phyloP scores from a whole-genome alignment of 53 echinoderm and acorn worm genomes.

The Apostichopus leukothele region DNA sequence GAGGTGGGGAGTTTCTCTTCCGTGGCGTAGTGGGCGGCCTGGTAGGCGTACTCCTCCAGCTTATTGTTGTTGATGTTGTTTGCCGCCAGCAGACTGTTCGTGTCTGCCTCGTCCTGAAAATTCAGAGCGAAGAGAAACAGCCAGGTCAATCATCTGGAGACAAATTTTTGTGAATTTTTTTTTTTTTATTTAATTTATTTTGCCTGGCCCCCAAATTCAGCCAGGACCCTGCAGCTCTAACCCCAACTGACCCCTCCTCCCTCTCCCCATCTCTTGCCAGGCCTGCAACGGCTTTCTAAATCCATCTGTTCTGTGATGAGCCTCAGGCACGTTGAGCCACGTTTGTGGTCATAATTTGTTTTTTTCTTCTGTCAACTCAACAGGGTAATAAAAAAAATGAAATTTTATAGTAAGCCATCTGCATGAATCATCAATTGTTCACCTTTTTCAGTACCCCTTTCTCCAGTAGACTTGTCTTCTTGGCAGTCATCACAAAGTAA shows the following conservation, averaged over 20 bases:
- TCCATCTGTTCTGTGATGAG: no score
- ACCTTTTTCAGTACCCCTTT: constrained; percentile 32
- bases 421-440: background rate
- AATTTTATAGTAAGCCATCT: no score
- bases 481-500: constrained; percentile 42
- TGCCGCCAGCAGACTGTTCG: background rate
- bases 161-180: background rate
- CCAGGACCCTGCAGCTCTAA: no score
- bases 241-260: no score
- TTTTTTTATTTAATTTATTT: no score
- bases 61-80: constrained; percentile 16
- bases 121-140: background rate
- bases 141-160: background rate
- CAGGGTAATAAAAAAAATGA: no score
- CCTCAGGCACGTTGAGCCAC: no score
- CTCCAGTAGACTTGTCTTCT: constrained; percentile 26
- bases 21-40: constrained; percentile 39
- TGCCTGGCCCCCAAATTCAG: no score
- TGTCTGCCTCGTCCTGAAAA: constrained; percentile 9
- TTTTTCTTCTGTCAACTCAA: no score
- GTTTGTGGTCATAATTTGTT: no score
- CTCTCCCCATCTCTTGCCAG: no score
- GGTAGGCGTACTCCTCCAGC: constrained; percentile 12
- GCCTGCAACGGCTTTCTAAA: no score
- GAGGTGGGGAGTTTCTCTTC: constrained; percentile 20